Conservation (phyloP, 1,140 invertebrate genomes). For the Antheraea pernyi region DNA sequence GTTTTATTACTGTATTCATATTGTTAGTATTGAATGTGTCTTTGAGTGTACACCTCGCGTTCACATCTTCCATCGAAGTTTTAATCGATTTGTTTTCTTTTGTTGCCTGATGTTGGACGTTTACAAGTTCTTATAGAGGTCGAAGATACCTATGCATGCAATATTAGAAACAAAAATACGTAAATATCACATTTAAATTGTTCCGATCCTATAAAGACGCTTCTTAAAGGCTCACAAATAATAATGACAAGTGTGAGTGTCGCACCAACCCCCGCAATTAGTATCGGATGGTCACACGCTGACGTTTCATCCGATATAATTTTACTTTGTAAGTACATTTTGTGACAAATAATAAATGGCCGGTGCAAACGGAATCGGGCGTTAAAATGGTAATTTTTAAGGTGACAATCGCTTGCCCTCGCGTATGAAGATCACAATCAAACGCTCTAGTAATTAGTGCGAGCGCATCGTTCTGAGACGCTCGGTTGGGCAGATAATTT, state of each 20-base stretch:
- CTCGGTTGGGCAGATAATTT: slow-evolving; percentile 76
- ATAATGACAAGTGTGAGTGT: slow-evolving; percentile 41
- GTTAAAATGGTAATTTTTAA: slow-evolving; percentile 20
- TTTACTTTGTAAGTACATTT: slow-evolving; percentile 76
- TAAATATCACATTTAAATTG: neutral
- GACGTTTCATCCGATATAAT: slow-evolving; percentile 68
- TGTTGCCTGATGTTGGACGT: neutral
- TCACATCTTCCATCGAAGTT: neutral
- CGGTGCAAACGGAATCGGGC: neutral
- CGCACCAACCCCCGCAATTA: slow-evolving; percentile 67
- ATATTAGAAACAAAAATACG: neutral
- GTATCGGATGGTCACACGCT: slow-evolving; percentile 74
- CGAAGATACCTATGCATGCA: neutral
- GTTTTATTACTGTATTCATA: neutral
- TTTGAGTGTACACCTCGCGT: slow-evolving; percentile 1
- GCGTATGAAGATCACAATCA: slow-evolving; percentile 60
- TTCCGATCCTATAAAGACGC: slow-evolving; percentile 7
- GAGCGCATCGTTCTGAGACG: slow-evolving; percentile 65
- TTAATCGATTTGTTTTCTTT: slow-evolving; percentile 18
- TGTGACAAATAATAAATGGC: slow-evolving; percentile 63
- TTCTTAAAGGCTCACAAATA: slow-evolving; percentile 54
- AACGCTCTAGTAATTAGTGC: slow-evolving; percentile 74
- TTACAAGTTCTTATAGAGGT: neutral
- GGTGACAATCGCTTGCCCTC: slow-evolving; percentile 30
- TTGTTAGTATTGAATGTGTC: neutral